Conservation (phyloP, 2,888 invertebrate genomes). For the Trichopoda pennipes region DNA sequence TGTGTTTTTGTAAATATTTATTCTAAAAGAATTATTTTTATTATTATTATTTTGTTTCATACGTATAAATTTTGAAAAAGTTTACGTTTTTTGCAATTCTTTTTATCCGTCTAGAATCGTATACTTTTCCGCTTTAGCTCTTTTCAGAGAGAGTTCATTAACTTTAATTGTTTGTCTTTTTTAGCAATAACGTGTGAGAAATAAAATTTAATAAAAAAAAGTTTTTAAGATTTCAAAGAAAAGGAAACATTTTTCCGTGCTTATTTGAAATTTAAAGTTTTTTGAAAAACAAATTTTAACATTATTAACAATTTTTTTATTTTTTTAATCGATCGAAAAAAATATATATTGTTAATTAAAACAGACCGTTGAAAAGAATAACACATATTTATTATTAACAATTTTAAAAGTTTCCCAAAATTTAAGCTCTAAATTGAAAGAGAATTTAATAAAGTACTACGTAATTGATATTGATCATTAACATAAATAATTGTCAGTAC, state of each 20-base stretch:
- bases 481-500: constrained; percentile 2
- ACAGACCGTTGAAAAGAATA: too few species aligned
- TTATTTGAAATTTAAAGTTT: constrained; percentile 25
- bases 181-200: constrained; percentile 49
- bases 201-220: constrained; percentile 20
- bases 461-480: constrained; percentile 15
- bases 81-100: constrained; percentile 7
- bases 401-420: not conserved
- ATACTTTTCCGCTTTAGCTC: constrained; percentile 10
- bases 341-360: too few species aligned
- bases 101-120: constrained; percentile 25
- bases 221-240: constrained; percentile 37
- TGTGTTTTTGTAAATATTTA: constrained; percentile 29
- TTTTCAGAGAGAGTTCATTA: constrained; percentile 43
- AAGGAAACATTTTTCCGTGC: not conserved
- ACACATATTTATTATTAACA: too few species aligned
- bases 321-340: too few species aligned
- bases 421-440: too few species aligned
- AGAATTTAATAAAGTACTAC: constrained; percentile 35
- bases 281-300: constrained; percentile 33
- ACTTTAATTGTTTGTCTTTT: constrained; percentile 32
- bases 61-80: constrained; percentile 15
- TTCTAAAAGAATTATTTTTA: not conserved
- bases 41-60: constrained; percentile 16
- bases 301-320: not conserved